phyloP scores from a whole-genome alignment of 2,113 vertebrate genomes.

The Talpa occidentalis region DNA sequence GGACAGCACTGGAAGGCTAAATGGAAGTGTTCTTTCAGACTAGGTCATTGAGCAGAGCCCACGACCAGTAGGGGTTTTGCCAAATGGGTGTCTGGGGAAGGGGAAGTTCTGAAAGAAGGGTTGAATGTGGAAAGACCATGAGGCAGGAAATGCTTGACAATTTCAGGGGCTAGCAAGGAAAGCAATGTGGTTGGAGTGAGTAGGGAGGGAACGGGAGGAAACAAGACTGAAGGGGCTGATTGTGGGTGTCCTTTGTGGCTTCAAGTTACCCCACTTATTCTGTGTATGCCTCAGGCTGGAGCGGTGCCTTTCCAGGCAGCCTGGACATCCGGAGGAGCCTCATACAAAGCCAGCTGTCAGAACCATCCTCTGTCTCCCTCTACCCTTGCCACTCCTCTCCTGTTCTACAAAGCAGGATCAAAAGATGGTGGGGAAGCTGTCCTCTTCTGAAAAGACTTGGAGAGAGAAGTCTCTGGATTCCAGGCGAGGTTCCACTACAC shows the following conservation, averaged over 20 bases:
- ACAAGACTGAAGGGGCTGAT: rapidly evolving
- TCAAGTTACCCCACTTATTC: rapidly evolving
- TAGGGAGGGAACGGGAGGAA: neutral
- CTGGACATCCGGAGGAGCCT: rapidly evolving
- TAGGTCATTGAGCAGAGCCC: neutral
- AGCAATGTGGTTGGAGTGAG: neutral
- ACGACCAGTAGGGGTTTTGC: rapidly evolving
- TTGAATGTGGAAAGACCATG: too few relatives aligned
- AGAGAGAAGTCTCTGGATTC: neutral
- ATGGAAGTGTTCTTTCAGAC: neutral
- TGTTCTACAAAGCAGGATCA: neutral
- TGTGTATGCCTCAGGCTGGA: neutral
- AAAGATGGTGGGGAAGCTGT: neutral
- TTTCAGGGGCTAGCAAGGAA: neutral
- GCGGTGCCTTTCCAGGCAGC: neutral
- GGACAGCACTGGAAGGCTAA: neutral
- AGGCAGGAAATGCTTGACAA: neutral
- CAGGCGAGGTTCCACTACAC: neutral
- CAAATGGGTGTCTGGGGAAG: too few relatives aligned
- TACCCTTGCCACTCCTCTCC: neutral
- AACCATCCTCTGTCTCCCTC: neutral
- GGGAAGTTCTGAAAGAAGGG: neutral
- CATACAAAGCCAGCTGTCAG: neutral
- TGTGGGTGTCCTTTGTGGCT: neutral
- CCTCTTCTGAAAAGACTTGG: neutral